phyloP scores from a whole-genome alignment of 2,888 invertebrate genomes.

The Andrena praecox region DNA sequence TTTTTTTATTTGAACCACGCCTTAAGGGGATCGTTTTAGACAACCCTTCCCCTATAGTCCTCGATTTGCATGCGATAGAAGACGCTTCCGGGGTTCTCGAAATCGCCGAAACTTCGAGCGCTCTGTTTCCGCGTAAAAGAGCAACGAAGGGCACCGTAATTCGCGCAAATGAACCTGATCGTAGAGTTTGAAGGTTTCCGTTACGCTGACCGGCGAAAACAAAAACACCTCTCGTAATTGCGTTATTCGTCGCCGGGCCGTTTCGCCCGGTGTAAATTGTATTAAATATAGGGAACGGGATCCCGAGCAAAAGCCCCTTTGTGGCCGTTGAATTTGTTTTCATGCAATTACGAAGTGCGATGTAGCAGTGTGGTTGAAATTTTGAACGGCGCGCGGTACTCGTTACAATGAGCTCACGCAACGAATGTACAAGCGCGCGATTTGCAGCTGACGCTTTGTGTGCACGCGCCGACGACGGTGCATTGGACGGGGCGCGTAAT shows the following conservation, averaged over 20 bases:
- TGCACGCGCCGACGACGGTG: not conserved
- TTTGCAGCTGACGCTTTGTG: conserved; percentile 40
- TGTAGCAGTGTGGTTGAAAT: conserved; percentile 30
- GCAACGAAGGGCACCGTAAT: not conserved
- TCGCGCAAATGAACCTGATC: not conserved
- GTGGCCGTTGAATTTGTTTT: conserved; percentile 46
- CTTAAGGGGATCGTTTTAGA: too few relatives aligned
- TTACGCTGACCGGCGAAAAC: not conserved
- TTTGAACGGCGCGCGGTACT: conserved; percentile 27
- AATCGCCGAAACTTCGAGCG: too few relatives aligned
- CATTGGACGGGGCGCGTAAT: conserved; percentile 12
- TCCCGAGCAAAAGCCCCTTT: conserved; percentile 8
- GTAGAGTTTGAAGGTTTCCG: not conserved
- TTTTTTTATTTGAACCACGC: too few relatives aligned
- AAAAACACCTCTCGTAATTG: not conserved
- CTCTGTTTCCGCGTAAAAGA: not conserved
- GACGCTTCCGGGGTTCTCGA: too few relatives aligned
- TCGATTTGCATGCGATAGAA: too few relatives aligned
- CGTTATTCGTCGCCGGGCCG: not conserved
- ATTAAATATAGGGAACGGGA: not conserved
- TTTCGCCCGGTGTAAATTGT: not conserved
- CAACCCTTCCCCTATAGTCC: too few relatives aligned
- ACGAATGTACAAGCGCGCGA: conserved; percentile 34
- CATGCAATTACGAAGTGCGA: conserved; percentile 45
- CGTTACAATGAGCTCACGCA: conserved; percentile 27